Base-by-base conservation (phyloP, 2,113 vertebrate species). In the Leptobrachium ailaonicum region DNA sequence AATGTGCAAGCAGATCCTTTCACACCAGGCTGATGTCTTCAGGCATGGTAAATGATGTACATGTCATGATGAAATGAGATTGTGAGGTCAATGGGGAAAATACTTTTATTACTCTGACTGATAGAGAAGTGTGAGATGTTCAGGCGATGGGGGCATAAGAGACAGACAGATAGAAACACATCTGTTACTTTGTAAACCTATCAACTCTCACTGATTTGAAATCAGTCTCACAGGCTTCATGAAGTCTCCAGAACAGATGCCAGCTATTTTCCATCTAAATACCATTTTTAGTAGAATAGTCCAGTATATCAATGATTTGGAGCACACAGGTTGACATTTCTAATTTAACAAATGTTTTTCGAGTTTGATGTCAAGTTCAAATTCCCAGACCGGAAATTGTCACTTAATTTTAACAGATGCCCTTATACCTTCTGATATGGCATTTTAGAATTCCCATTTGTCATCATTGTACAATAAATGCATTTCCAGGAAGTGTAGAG, bases 121-220 rank as follows among this genome's bases (percentile, higher is more conserved):
- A 69, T 54, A 42, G 20, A 60, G 62, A 41, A 69, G 9, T 43
- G 32, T 66, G 45, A 66, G 56, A 58, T 77, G 47, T 78, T 69
- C 71, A 68, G 42, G 56, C 44, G 53, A 78, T 71, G 43, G 45
- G 44, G 41, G n/a, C 69, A 79, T 66, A 66, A 73, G 40, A 66
- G 43, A 8, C 40, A 78, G 43, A 9, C 43, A 79, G 44, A 50
- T 64, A 50, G 66, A 71, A 79, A 66, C 14, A 12, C 58, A 73
- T 79, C 70, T 73, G 77, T 56, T 73, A 73, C 41, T 73, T 72
- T 63, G 56, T 78, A 71, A 78, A 77, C 53, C 76, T 42, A 70
- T 70, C n/a, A 44, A 42, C 53, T 45, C 12, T 69, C 56, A 6
- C 42, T 47, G n/a, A 47, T 71, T 60, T 78, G 54, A 71, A 50